These are phyloP conservation scores for Tipula helvola DNA, from an alignment of 2,888 invertebrate genomes.

Conservation along the genomic window DNA sequence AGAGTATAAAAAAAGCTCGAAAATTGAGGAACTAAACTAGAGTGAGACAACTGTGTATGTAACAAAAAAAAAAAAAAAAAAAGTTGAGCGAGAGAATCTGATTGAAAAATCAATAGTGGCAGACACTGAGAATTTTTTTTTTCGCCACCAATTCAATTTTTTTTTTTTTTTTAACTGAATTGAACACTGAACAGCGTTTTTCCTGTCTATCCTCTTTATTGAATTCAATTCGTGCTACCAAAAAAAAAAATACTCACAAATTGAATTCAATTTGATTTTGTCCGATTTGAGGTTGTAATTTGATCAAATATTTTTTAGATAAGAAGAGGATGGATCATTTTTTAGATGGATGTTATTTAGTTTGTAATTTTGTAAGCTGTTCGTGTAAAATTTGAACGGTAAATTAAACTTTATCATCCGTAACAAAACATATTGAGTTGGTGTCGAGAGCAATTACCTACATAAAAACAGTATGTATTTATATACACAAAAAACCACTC, in stretches of 20 bases:
- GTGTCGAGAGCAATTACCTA: not conserved
- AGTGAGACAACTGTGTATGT: not conserved
- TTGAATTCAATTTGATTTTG: not conserved
- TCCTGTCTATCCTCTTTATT: not conserved
- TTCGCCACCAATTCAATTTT: conserved; percentile 1
- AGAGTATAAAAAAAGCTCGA: conserved; percentile 7
- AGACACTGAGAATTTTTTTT: conserved; percentile 28
- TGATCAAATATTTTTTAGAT: not conserved
- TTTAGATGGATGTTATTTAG: not conserved
- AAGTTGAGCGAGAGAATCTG: conserved; percentile 15
- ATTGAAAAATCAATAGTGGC: conserved; percentile 38
- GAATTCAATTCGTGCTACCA: not conserved
- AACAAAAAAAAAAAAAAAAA: not conserved
- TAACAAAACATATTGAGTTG: not conserved
- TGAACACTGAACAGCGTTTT: not conserved
- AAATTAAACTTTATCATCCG: not conserved
- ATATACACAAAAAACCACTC: not conserved
- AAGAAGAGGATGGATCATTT: not conserved
- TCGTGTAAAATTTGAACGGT: not conserved
- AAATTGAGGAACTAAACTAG: not conserved
- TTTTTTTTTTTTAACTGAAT: not conserved
- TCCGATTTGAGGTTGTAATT: not conserved
- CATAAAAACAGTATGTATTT: not conserved
- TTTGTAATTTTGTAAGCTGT: not conserved
- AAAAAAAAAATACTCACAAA: not conserved